A percentile compares a stretch with the other conserved stretches of the same genome.
phyloP scores from a whole-genome alignment of 2,113 vertebrate genomes.

The Arenaria interpres region DNA sequence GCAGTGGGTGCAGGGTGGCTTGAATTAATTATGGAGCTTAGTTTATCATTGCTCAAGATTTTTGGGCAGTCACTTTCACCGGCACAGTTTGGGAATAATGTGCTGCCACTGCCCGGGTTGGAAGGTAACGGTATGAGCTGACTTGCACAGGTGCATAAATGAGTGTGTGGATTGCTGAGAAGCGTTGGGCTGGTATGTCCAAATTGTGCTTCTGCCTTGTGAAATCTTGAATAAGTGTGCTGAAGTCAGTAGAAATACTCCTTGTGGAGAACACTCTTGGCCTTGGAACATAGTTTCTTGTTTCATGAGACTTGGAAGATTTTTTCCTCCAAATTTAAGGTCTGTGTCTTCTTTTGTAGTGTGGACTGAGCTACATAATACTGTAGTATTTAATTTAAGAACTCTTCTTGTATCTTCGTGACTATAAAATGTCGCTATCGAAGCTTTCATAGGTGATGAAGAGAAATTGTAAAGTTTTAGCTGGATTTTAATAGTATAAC shows the following conservation, averaged over 20 bases:
- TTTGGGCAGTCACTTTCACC: not conserved
- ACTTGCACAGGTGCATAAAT: not conserved
- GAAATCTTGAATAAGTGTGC: not conserved
- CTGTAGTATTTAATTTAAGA: not conserved
- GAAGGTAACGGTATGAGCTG: not conserved
- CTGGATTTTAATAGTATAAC: not conserved
- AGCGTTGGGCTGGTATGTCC: not conserved
- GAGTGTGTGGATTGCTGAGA: not conserved
- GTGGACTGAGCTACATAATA: not conserved
- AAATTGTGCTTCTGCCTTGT: not conserved
- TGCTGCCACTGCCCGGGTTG: not conserved
- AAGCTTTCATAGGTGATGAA: not conserved
- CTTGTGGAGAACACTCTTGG: not conserved
- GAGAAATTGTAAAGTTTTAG: not conserved
- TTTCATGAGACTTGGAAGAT: not conserved
- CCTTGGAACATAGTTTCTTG: not conserved
- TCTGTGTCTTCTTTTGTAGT: not conserved
- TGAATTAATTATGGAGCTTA: not conserved
- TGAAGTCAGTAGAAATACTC: not conserved
- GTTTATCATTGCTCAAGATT: not conserved
- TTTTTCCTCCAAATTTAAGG: not conserved
- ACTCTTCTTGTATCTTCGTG: not conserved
- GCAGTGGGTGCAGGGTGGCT: not conserved
- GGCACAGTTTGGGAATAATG: not conserved
- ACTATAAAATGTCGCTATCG: fast-evolving